Percentiles rank a stretch among this genome's conserved stretches.
phyloP scores from a whole-genome alignment of 2,888 invertebrate genomes.

The Eledona agricola region DNA sequence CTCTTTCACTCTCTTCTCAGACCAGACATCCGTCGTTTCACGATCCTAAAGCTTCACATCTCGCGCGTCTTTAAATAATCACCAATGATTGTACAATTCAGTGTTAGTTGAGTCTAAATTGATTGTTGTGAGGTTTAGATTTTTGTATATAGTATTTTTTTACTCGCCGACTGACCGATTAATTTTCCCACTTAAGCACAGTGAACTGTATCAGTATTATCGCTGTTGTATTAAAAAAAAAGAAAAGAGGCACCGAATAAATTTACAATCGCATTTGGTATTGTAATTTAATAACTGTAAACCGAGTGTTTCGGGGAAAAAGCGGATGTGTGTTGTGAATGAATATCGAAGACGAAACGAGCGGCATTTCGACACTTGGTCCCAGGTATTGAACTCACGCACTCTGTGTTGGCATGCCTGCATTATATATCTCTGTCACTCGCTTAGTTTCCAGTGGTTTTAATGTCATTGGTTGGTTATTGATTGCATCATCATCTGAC shows the following conservation, averaged over 20 bases:
- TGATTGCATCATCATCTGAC: slow-evolving; percentile 50
- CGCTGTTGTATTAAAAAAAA: slow-evolving; percentile 26
- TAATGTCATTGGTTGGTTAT: slow-evolving; percentile 50
- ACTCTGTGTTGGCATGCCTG: slow-evolving; percentile 64
- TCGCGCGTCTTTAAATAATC: slow-evolving; percentile 23
- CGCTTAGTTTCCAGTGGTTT: slow-evolving; percentile 59
- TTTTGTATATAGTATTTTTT: slow-evolving; percentile 29
- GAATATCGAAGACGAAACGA: slow-evolving; percentile 36
- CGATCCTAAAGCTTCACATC: too few species aligned
- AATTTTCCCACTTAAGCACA: slow-evolving; percentile 19
- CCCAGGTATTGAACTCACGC: slow-evolving; percentile 61
- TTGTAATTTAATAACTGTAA: slow-evolving; percentile 39
- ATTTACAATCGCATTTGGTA: slow-evolving; percentile 19
- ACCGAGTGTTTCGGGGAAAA: slow-evolving; percentile 34
- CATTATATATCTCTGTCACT: slow-evolving; percentile 61
- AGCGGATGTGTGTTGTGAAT: slow-evolving; percentile 33
- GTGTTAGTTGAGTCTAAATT: slow-evolving; percentile 28
- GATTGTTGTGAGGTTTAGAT: slow-evolving; percentile 27
- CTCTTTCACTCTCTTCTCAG: slow-evolving; percentile 1
- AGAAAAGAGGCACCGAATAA: slow-evolving; percentile 27
- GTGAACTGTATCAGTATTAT: slow-evolving; percentile 33
- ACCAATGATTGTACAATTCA: slow-evolving; percentile 22
- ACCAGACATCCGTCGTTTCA: slow-evolving; percentile 3
- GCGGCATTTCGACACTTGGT: slow-evolving; percentile 42
- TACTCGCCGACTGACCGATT: slow-evolving; percentile 19